Evolutionary conservation across 2,888 invertebrate species (phyloP).

Genomic region (Dasysyrphus albostriatus): DNA sequence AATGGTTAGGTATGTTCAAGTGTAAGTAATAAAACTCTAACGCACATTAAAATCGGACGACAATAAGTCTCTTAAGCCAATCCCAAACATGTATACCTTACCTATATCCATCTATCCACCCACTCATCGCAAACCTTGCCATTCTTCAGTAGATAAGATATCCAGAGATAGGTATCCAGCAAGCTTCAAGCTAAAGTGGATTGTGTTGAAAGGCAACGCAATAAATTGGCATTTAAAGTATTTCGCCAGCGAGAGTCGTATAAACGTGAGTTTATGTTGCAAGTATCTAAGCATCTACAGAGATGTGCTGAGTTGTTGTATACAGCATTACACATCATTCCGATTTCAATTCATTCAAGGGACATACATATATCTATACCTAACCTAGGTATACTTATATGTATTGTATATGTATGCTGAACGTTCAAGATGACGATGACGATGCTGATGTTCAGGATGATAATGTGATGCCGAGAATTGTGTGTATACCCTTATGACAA

Average conservation of each 20-base stretch:
- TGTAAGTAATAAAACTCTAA: constrained; percentile 45
- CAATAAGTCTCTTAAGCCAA: constrained; percentile 45
- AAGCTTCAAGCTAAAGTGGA: constrained; percentile 51
- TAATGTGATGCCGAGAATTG: constrained; percentile 63
- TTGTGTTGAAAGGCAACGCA: constrained; percentile 64
- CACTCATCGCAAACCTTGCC: constrained; percentile 3
- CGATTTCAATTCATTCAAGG: constrained; percentile 73
- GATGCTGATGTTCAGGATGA: constrained; percentile 70
- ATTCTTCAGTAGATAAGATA: constrained; percentile 32
- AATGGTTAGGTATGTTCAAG: constrained; percentile 36
- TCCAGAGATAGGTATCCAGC: constrained; percentile 27
- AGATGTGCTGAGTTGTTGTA: constrained; percentile 22
- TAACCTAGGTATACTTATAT: background rate
- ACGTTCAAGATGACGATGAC: constrained; percentile 65
- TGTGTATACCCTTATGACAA: constrained; percentile 48
- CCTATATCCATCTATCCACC: constrained; percentile 1
- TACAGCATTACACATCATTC: constrained; percentile 64
- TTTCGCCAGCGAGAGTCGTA: constrained; percentile 59
- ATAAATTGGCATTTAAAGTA: constrained; percentile 75
- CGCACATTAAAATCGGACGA: constrained; percentile 49
- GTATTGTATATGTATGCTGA: background rate
- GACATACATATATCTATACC: constrained; percentile 45
- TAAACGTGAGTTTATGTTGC: constrained; percentile 68
- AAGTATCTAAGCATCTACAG: constrained; percentile 39
- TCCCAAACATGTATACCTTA: constrained; percentile 12